Evolutionary conservation across 1,140 invertebrate species (phyloP).

Genomic region (Trachymyrmex septentrionalis): DNA sequence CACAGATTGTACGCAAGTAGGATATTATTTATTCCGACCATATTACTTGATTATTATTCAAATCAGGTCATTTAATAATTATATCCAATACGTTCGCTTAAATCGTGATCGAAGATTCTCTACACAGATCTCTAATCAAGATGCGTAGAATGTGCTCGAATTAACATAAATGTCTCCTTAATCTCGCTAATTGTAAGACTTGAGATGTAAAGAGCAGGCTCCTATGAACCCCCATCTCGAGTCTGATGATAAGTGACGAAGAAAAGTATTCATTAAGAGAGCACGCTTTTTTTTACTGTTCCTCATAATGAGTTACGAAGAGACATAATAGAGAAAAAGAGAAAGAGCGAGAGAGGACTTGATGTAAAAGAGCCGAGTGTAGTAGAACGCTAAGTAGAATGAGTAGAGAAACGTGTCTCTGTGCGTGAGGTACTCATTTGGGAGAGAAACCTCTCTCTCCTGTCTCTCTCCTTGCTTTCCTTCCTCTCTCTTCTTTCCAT

Average conservation of each 20-base stretch:
- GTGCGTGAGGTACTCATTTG: conserved; percentile 75
- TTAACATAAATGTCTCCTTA: conserved; percentile 69
- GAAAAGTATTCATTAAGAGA: conserved; percentile 73
- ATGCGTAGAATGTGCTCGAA: conserved; percentile 43
- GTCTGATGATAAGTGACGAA: conserved; percentile 64
- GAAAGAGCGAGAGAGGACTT: neutral
- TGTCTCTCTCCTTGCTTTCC: neutral
- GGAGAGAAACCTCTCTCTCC: conserved; percentile 43
- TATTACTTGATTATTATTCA: too few species aligned
- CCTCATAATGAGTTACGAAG: conserved; percentile 44
- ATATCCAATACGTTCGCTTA: conserved; percentile 12
- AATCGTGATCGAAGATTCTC: neutral
- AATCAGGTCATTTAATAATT: conserved; percentile 31
- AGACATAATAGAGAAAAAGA: conserved; percentile 1
- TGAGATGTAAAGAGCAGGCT: neutral
- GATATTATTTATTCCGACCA: neutral
- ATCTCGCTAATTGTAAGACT: conserved; percentile 69
- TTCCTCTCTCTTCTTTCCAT: neutral
- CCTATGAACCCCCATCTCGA: conserved; percentile 3
- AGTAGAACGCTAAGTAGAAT: conserved; percentile 65
- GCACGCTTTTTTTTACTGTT: conserved; percentile 40
- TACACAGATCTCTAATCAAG: conserved; percentile 56
- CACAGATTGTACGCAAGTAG: neutral
- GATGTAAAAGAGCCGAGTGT: neutral
- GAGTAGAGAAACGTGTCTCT: conserved; percentile 73